Percentiles rank a stretch among this genome's conserved stretches.
Evolutionary conservation across 2,888 invertebrate genomes (phyloP).

Genomic region (Pandemis cinnamomeana): DNA sequence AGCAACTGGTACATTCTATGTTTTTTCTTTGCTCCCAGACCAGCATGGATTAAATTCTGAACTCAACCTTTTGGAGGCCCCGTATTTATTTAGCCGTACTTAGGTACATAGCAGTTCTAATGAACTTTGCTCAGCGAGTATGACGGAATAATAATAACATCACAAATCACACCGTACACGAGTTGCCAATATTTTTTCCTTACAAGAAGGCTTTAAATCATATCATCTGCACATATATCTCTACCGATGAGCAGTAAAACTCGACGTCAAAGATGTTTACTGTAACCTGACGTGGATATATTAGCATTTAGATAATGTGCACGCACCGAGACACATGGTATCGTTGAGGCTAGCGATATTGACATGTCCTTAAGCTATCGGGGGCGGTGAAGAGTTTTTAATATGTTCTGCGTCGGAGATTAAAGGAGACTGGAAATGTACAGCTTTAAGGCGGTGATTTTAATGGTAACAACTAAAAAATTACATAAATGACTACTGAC

Average conservation of each 20-base stretch:
- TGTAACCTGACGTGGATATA: constrained; percentile 64
- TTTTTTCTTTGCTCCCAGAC: no score
- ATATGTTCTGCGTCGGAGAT: constrained; percentile 8
- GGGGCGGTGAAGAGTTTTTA: constrained; percentile 12
- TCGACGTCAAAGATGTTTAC: constrained; percentile 50
- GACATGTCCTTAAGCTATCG: constrained; percentile 14
- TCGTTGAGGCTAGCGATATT: constrained; percentile 33
- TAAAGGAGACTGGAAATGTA: background rate
- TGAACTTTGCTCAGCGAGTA: background rate
- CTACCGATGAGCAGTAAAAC: constrained; percentile 32
- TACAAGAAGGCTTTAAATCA: constrained; percentile 14
- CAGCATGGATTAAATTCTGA: background rate
- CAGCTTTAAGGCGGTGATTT: background rate
- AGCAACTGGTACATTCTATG: no score
- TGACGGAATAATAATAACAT: background rate
- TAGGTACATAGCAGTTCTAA: background rate
- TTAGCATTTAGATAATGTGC: constrained; percentile 80
- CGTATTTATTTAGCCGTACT: background rate
- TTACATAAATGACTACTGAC: background rate
- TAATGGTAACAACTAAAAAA: background rate
- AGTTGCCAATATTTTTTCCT: constrained; percentile 8
- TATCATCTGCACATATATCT: constrained; percentile 15
- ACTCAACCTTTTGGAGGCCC: background rate
- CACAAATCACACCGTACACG: constrained; percentile 4
- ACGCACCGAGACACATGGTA: constrained; percentile 59